These are phyloP conservation scores for Papio anubis DNA, from an alignment of 2,113 vertebrate species.

Conservation along the genomic window DNA sequence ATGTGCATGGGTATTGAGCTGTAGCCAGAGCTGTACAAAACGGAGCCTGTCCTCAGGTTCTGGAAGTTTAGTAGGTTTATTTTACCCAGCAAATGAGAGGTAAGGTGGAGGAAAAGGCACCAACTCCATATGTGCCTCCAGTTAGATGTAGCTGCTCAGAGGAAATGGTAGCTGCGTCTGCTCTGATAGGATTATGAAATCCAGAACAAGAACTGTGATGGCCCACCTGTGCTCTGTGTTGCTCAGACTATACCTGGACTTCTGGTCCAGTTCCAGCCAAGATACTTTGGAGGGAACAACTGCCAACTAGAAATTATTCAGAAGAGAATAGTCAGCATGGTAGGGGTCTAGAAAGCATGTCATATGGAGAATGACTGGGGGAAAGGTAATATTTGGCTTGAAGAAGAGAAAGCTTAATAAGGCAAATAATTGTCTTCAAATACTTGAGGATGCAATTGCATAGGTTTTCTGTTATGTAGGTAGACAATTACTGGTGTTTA, in stretches of 20 bases:
- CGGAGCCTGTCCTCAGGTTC: background rate
- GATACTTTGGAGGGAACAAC: background rate
- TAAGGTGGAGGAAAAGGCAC: background rate
- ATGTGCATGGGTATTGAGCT: background rate
- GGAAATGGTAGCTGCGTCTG: background rate
- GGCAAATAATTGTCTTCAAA: background rate
- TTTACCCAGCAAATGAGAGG: background rate
- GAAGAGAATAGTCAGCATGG: background rate
- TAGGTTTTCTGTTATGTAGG: background rate
- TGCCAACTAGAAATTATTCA: background rate
- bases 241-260: background rate
- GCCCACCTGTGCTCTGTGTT: fast-evolving
- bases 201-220: background rate
- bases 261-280: background rate
- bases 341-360: background rate
- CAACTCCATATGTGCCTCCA: background rate
- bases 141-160: background rate
- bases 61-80: background rate
- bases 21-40: background rate
- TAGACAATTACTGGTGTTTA: background rate
- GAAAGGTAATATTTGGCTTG: background rate
- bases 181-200: background rate
- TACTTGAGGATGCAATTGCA: background rate
- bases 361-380: background rate
- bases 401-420: background rate